Base-by-base conservation (phyloP, 2,797 vertebrate species). In the Ctenosaura bakeri region DNA sequence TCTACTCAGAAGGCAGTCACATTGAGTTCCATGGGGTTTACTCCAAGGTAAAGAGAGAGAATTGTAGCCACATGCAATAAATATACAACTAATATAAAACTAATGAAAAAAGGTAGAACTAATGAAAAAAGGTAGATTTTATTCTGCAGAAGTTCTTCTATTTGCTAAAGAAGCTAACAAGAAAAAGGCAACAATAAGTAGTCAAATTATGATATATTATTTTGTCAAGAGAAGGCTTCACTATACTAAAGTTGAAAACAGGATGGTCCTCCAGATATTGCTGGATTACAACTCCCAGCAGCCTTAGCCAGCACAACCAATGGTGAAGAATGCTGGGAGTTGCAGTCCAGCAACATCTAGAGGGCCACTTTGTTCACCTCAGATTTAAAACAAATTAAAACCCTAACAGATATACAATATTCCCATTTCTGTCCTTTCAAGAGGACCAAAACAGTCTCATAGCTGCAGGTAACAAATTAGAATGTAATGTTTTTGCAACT, bases 401-500 rank as follows among this genome's bases (percentile, higher is more conserved):
- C 76, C 20, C 7, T 76, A 35, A 54, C 9, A 32, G n/a, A 10
- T 29, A 82, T 64, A 50, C 26, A 76, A 38, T 13, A 4, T 7
- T 10, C 32, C 24, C 29, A 22, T 8, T 62, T 85, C 87, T 89
- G 9, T 9, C 14, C 3, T 71, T 89, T 26, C 71, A 83, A 9
- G 32, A 1, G 2, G 54, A 54, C n/a, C 38, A 12, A 14, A n/a
- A 64, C 14, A 62, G 64, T 50, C 18, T 79, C 4, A 85, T 22
- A 38, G 35, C 14, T 2, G 14, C 0, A 0, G 8, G 3, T 3
- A 64, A 38, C 56, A 42, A 1, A 16, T 14, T 59, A 89, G 71
- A 62, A 71, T 24, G 56, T 0, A 85, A 2, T 18, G 13, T 56
- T 56, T 88, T 93, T 92, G 56, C 13, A 74, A 98, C 99, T 99